Evolutionary conservation across 2,888 invertebrate species (phyloP).

Genomic region (Trissonchulus sp.): DNA sequence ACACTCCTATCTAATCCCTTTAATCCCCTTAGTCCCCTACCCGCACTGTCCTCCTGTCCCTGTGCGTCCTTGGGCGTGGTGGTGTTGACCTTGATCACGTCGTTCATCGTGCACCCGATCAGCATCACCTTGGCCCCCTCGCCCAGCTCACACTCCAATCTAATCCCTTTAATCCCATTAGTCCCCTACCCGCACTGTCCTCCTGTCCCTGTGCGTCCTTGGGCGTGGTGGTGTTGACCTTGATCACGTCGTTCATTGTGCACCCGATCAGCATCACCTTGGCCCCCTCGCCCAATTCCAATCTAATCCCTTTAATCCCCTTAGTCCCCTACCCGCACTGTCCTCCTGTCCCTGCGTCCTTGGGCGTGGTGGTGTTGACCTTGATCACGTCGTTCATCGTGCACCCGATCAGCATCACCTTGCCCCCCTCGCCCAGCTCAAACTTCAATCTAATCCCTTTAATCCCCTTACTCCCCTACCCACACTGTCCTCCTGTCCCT

Average conservation of each 20-base stretch:
- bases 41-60: slow-evolving; percentile 49
- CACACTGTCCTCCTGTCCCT: no score
- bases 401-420: slow-evolving; percentile 84
- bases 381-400: slow-evolving; percentile 77
- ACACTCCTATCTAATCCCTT: slow-evolving; percentile 68
- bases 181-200: slow-evolving; percentile 45
- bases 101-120: slow-evolving; percentile 79
- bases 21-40: slow-evolving; percentile 45
- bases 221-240: slow-evolving; percentile 59
- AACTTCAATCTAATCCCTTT: no score
- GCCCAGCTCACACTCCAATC: slow-evolving; percentile 68
- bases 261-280: slow-evolving; percentile 87
- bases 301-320: no score
- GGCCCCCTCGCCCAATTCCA: slow-evolving; percentile 70
- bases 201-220: slow-evolving; percentile 50
- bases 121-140: slow-evolving; percentile 82
- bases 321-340: no score
- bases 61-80: slow-evolving; percentile 44
- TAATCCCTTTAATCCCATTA: no score
- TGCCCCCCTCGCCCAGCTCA: slow-evolving; percentile 72
- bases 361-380: slow-evolving; percentile 57
- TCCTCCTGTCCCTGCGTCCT: slow-evolving; percentile 50
- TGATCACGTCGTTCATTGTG: slow-evolving; percentile 75
- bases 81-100: slow-evolving; percentile 67
- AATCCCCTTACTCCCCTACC: no score